These are phyloP conservation scores for Margarornis squamiger DNA, from an alignment of 2,797 vertebrate genomes.

Conservation along the genomic window DNA sequence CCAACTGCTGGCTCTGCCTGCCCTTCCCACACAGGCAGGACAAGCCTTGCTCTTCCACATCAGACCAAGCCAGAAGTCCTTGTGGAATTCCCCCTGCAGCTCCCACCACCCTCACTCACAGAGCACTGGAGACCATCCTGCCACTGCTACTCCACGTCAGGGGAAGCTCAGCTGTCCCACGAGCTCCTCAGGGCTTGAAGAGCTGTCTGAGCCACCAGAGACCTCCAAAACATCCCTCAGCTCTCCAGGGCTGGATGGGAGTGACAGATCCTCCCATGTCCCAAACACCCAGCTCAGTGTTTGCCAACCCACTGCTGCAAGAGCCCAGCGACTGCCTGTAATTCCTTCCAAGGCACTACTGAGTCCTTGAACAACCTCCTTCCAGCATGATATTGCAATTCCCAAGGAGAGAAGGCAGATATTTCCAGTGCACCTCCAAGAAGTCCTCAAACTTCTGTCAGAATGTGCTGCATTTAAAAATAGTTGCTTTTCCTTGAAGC, in stretches of 20 bases:
- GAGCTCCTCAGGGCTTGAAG: background rate
- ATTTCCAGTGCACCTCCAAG: background rate
- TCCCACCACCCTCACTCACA: accelerated
- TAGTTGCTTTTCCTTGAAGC: background rate
- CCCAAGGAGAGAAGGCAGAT: background rate
- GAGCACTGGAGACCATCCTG: background rate
- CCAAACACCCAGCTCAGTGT: background rate
- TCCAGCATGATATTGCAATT: background rate
- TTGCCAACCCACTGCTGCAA: background rate
- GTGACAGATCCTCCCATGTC: background rate
- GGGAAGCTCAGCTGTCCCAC: background rate
- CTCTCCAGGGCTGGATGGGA: background rate
- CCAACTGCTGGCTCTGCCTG: background rate
- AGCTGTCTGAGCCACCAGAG: background rate
- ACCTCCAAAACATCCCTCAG: background rate
- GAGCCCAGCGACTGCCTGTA: background rate
- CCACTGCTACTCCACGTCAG: background rate
- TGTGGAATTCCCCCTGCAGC: background rate
- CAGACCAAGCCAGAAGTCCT: background rate
- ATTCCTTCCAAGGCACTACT: too few species aligned
- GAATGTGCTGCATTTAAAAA: slow-evolving; percentile 19
- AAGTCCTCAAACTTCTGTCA: background rate
- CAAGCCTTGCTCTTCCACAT: background rate
- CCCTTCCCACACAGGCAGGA: background rate
- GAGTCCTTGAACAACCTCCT: background rate